phyloP scores from a whole-genome alignment of 1,140 invertebrate species.

The Choristoneura fumiferana region DNA sequence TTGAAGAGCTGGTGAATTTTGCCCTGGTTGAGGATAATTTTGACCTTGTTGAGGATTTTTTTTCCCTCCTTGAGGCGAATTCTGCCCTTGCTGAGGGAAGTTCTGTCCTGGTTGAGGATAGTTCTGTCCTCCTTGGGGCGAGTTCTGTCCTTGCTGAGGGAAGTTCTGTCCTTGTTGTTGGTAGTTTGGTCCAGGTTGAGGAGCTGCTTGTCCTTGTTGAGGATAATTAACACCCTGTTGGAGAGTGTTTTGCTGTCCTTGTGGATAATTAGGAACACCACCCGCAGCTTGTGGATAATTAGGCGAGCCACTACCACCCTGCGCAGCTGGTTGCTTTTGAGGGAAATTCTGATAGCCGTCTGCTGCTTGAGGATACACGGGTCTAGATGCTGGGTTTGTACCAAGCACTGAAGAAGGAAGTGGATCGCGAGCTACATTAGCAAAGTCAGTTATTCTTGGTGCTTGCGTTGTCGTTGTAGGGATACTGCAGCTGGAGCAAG shows the following conservation, averaged over 20 bases:
- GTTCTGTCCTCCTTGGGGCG: not conserved
- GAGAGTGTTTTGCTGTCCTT: not conserved
- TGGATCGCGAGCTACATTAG: constrained; percentile 7
- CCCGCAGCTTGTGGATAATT: not conserved
- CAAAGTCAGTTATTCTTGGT: constrained; percentile 27
- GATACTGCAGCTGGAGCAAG: constrained; percentile 70
- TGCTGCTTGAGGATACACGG: not conserved
- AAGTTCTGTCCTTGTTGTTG: not conserved
- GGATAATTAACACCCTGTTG: constrained; percentile 17
- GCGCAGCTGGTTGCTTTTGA: not conserved
- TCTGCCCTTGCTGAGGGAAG: not conserved
- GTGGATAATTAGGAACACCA: constrained; percentile 13
- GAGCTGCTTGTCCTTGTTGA: not conserved
- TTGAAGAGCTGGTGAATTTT: not conserved
- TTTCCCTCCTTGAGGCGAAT: not conserved
- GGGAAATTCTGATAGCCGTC: constrained; percentile 13
- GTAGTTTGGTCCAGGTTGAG: constrained; percentile 13
- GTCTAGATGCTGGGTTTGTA: not conserved
- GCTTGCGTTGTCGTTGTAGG: constrained; percentile 59
- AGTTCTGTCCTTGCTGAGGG: not conserved
- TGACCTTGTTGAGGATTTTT: constrained; percentile 5
- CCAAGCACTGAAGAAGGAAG: not conserved
- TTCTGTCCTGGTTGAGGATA: not conserved
- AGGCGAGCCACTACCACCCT: not conserved
- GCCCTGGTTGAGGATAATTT: not conserved